Percentiles rank a stretch among this genome's conserved stretches.
Conservation (phyloP, 2,888 invertebrate species). For the Cosmorhoe ocellata region DNA sequence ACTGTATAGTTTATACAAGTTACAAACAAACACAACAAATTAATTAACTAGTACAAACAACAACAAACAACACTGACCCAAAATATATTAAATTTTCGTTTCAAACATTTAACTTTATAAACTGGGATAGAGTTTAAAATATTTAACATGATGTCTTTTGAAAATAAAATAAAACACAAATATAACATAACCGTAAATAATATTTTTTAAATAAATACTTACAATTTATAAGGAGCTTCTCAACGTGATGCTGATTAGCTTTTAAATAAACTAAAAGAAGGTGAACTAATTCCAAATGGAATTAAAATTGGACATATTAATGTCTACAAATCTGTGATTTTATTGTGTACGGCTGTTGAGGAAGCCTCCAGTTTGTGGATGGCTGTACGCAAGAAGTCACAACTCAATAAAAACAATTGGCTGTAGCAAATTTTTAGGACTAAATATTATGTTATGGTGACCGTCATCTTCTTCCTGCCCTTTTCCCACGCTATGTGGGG, state of each 20-base stretch:
- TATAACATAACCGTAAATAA: slow-evolving; percentile 45
- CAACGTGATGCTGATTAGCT: slow-evolving; percentile 58
- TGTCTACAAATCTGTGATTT: slow-evolving; percentile 69
- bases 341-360: slow-evolving; percentile 66
- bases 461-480: too few species aligned
- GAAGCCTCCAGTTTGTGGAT: slow-evolving; percentile 57
- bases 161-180: slow-evolving; percentile 12
- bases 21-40: slow-evolving; percentile 23
- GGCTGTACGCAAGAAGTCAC: slow-evolving; percentile 38
- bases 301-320: slow-evolving; percentile 60
- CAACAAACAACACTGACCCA: slow-evolving; percentile 45
- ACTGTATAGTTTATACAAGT: background rate
- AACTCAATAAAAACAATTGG: too few species aligned
- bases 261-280: slow-evolving; percentile 59
- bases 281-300: slow-evolving; percentile 64
- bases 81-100: slow-evolving; percentile 55
- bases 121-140: slow-evolving; percentile 45
- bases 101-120: slow-evolving; percentile 40
- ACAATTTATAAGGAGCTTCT: slow-evolving; percentile 55
- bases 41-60: slow-evolving; percentile 37
- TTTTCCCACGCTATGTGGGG: too few species aligned
- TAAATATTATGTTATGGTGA: too few species aligned
- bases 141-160: slow-evolving; percentile 39
- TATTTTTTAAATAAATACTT: slow-evolving; percentile 46
- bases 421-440: too few species aligned